These are phyloP conservation scores for Pelvicachromis taeniatus DNA, from an alignment of 2,113 vertebrate genomes.

Conservation along the genomic window DNA sequence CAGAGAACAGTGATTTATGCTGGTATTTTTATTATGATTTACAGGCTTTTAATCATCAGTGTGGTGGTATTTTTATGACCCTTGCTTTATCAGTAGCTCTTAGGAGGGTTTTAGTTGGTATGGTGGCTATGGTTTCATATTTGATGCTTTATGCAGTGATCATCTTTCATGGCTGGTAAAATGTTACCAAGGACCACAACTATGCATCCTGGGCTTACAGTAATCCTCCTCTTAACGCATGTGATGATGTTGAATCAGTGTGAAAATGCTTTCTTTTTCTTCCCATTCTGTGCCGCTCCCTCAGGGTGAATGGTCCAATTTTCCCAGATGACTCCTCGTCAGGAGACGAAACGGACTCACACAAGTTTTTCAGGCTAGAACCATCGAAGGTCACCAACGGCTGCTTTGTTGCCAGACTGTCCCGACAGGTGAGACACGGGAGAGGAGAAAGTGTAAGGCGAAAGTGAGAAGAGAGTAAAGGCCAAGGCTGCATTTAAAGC, in stretches of 20 bases:
- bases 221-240: neutral
- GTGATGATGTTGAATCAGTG: neutral
- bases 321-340: conserved; percentile 65
- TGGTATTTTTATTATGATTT: neutral
- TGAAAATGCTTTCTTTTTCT: neutral
- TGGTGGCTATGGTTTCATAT: neutral
- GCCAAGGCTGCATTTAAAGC: neutral
- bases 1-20: neutral
- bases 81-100: neutral
- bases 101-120: neutral
- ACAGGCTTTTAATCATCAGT: neutral
- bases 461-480: neutral
- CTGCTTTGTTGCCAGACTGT: conserved; percentile 87
- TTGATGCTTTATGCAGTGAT: neutral
- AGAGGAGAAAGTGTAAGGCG: neutral
- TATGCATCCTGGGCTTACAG: neutral
- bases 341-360: conserved; percentile 45
- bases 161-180: neutral
- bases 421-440: conserved; percentile 79
- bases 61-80: neutral
- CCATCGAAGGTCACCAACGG: conserved; percentile 80
- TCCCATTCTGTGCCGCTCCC: neutral
- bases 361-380: conserved; percentile 79
- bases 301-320: conserved; percentile 79
- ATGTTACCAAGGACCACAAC: neutral